Percentiles rank a stretch among this genome's conserved stretches.
These are phyloP conservation scores for Chloroceryle aenea DNA, from an alignment of 2,113 vertebrate genomes.

Conservation along the genomic window DNA sequence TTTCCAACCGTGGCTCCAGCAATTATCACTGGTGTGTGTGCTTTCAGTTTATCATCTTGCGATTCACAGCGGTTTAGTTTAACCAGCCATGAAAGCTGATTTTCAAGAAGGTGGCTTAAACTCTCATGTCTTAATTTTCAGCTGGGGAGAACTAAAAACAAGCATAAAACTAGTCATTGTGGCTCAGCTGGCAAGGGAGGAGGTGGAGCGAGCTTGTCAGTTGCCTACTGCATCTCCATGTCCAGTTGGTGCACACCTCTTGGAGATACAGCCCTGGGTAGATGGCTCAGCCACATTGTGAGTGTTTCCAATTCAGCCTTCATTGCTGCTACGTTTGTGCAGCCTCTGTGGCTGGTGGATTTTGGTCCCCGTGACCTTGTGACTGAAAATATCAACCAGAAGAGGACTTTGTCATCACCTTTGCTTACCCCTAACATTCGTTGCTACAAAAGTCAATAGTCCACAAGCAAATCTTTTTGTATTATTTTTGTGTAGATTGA, in stretches of 20 bases:
- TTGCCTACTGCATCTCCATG: fast-evolving
- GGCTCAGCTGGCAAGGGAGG: neutral
- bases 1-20: neutral
- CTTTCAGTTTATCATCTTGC: neutral
- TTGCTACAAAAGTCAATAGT: neutral
- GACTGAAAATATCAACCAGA: neutral
- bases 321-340: neutral
- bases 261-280: neutral
- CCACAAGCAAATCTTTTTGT: neutral
- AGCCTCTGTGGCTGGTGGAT: neutral
- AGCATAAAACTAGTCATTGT: neutral
- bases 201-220: neutral
- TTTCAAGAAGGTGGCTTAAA: neutral
- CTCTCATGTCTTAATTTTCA: neutral
- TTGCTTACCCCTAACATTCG: fast-evolving
- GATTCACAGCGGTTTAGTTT: neutral
- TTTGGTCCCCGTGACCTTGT: neutral
- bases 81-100: conserved; percentile 30
- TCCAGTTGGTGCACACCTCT: neutral
- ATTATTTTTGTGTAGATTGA: neutral
- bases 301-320: neutral
- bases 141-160: neutral
- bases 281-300: neutral
- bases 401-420: neutral
- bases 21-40: neutral